A percentile compares a stretch with the other conserved stretches of the same genome.
Conservation (phyloP, 2,113 vertebrate species). For the Pluvialis apricaria region DNA sequence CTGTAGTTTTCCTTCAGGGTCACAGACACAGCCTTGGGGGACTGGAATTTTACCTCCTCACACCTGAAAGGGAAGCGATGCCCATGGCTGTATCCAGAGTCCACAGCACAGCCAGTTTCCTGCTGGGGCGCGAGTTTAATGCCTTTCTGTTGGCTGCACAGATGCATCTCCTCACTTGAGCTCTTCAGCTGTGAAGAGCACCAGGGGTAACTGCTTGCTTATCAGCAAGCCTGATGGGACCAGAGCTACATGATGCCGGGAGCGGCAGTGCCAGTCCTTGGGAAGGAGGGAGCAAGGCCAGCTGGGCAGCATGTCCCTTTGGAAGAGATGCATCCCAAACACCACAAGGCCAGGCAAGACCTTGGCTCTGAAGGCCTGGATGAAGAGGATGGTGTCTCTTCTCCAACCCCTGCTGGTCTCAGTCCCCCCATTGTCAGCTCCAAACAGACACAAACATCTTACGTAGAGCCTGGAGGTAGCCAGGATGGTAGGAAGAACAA, state of each 20-base stretch:
- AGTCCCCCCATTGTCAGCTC: neutral
- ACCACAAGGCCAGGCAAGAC: neutral
- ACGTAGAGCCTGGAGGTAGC: neutral
- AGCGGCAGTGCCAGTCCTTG: neutral
- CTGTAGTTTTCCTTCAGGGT: constrained; percentile 51
- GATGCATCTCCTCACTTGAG: neutral
- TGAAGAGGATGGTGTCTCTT: neutral
- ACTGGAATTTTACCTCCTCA: neutral
- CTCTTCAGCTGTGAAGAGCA: neutral
- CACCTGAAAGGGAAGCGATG: constrained; percentile 14
- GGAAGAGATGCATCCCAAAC: neutral
- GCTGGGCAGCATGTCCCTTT: fast-evolving
- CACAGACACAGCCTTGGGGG: neutral
- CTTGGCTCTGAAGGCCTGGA: neutral
- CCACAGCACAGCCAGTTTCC: neutral
- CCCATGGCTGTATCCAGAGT: neutral
- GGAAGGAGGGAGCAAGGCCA: neutral
- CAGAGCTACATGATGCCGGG: fast-evolving
- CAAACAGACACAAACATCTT: neutral
- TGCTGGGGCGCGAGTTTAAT: fast-evolving
- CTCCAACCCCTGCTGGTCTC: neutral
- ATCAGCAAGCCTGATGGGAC: neutral
- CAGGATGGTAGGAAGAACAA: neutral
- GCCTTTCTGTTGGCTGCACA: neutral
- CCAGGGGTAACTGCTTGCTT: neutral